A percentile compares a stretch with the other conserved stretches of the same genome.
Conservation (phyloP, 2,888 invertebrate genomes). For the Hemaris fuciformis region DNA sequence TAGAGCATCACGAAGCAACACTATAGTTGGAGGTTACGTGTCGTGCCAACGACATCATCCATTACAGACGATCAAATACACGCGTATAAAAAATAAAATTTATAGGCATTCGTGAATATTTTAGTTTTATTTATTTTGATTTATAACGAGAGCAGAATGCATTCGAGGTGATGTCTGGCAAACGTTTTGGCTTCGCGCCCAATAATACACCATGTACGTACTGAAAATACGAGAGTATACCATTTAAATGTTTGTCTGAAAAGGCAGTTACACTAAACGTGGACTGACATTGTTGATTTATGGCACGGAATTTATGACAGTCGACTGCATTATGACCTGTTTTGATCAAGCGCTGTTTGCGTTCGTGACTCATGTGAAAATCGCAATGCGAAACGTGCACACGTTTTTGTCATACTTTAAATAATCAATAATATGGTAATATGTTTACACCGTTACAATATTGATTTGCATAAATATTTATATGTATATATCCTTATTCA, state of each 20-base stretch:
- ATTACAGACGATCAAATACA: conserved; percentile 26
- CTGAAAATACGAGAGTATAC: conserved; percentile 25
- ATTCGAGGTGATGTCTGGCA: conserved; percentile 37
- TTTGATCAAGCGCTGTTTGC: conserved; percentile 32
- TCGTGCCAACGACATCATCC: conserved; percentile 38
- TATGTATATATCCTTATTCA: background rate
- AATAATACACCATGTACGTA: conserved; percentile 25
- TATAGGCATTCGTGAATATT: conserved; percentile 4
- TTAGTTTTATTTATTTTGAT: conserved; percentile 26
- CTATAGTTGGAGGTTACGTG: background rate
- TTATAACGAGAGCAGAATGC: conserved; percentile 37
- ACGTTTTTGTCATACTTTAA: background rate
- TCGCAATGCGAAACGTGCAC: background rate
- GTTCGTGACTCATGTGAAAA: conserved; percentile 25
- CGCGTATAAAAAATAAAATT: conserved; percentile 19
- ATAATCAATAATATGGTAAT: background rate
- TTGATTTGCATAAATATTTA: background rate
- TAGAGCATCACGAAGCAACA: background rate
- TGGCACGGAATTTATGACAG: conserved; percentile 35
- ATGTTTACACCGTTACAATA: background rate
- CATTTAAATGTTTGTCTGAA: conserved; percentile 33
- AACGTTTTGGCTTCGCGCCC: conserved; percentile 49
- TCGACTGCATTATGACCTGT: conserved; percentile 35
- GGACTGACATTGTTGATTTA: conserved; percentile 43
- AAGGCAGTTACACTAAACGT: conserved; percentile 39